Evolutionary conservation across 2,797 vertebrate genomes (phyloP).

Genomic region (Mormyrus proboscirostris): DNA sequence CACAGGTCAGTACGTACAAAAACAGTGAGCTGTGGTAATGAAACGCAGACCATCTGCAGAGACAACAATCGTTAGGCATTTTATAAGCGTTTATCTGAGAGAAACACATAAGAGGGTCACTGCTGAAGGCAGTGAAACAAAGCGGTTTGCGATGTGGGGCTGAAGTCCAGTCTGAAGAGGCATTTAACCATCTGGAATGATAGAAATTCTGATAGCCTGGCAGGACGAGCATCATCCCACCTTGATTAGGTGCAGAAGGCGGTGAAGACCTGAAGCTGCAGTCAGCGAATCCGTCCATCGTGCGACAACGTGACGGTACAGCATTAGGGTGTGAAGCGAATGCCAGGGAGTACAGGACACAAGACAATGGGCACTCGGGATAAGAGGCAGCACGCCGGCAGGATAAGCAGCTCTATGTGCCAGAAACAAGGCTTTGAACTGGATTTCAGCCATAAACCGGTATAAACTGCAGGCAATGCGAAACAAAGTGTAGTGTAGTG

Average conservation of each 20-base stretch:
- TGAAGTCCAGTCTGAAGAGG: not conserved
- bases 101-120: not conserved
- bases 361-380: not conserved
- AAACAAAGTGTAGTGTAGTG: not conserved
- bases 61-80: not conserved
- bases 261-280: not conserved
- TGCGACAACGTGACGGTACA: not conserved
- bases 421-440: not conserved
- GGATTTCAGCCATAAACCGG: not conserved
- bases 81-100: not conserved
- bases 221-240: not conserved
- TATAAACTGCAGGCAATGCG: not conserved
- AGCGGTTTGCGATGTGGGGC: not conserved
- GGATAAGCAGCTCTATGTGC: not conserved
- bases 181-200: not conserved
- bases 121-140: not conserved
- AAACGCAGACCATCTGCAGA: not conserved
- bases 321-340: not conserved
- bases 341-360: not conserved
- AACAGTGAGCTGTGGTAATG: not conserved
- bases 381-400: not conserved
- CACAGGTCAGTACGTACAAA: not conserved
- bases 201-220: not conserved
- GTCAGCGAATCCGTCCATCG: not conserved
- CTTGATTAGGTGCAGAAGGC: not conserved